Conservation (phyloP, 2,888 invertebrate genomes). For the Acrobasis repandana region DNA sequence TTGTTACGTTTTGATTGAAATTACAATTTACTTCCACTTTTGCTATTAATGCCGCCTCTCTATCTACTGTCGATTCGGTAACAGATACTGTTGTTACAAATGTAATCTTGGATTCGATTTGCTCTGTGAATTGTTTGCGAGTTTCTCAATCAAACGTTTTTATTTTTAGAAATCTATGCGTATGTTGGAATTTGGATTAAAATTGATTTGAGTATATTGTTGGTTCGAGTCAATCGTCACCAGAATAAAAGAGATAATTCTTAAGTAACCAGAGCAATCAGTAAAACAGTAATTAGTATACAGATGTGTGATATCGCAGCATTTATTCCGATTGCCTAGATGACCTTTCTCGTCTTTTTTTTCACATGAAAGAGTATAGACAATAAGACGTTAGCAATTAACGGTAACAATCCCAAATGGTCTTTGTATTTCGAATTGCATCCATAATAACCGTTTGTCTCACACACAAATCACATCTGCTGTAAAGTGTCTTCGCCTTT, state of each 20-base stretch:
- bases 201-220: no score
- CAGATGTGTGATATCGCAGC: conserved; percentile 7
- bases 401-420: conserved; percentile 25
- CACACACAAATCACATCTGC: neutral
- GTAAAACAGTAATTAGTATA: neutral
- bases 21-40: conserved; percentile 34
- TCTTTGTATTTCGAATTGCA: conserved; percentile 25
- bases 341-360: conserved; percentile 7
- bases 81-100: conserved; percentile 16
- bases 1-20: conserved; percentile 40
- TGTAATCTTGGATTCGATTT: conserved; percentile 18
- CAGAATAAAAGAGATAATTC: no score
- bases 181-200: neutral
- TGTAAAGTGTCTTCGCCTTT: neutral
- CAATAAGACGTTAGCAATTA: conserved; percentile 27
- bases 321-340: conserved; percentile 3
- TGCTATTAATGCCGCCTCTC: conserved; percentile 22
- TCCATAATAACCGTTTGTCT: neutral
- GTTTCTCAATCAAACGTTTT: conserved; percentile 16
- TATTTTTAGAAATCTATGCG: conserved; percentile 1
- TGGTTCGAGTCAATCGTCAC: no score
- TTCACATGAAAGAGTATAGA: conserved; percentile 19
- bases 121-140: conserved; percentile 19
- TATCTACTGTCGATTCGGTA: conserved; percentile 10
- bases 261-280: no score